A percentile compares a stretch with the other conserved stretches of the same genome.
These are phyloP conservation scores for Rutpela maculata DNA, from an alignment of 2,888 invertebrate species.

Conservation along the genomic window DNA sequence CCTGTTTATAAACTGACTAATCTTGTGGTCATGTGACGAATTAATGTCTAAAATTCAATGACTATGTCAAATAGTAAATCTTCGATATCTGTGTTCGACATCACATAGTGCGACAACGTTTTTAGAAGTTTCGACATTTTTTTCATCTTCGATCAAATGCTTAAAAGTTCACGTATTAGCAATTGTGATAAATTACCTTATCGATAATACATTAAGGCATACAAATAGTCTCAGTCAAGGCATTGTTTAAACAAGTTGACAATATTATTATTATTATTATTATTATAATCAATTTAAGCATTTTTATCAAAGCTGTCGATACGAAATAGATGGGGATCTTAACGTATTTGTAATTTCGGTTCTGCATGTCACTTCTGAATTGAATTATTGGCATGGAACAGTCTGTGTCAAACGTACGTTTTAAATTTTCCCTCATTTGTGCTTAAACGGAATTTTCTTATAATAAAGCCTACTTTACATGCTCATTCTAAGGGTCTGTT, in stretches of 20 bases:
- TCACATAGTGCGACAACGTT: too few relatives aligned
- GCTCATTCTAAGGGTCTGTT: slow-evolving; percentile 69
- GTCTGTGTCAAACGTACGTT: slow-evolving; percentile 60
- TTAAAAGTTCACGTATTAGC: too few relatives aligned
- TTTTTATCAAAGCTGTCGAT: neutral
- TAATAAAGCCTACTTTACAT: slow-evolving; percentile 71
- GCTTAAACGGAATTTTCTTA: slow-evolving; percentile 68
- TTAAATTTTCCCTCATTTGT: slow-evolving; percentile 68
- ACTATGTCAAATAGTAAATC: too few relatives aligned
- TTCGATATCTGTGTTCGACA: too few relatives aligned
- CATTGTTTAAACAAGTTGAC: neutral
- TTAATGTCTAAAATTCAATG: too few relatives aligned
- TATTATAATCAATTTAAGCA: neutral
- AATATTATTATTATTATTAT: neutral
- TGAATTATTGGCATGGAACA: slow-evolving; percentile 63
- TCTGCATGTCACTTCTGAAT: slow-evolving; percentile 28
- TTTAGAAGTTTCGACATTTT: too few relatives aligned
- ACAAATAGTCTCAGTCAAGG: too few relatives aligned
- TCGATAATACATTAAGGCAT: too few relatives aligned
- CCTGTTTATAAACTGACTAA: too few relatives aligned
- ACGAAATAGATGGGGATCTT: neutral
- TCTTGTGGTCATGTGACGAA: too few relatives aligned
- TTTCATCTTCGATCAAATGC: too few relatives aligned
- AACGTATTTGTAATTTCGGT: slow-evolving; percentile 14
- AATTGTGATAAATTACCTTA: too few relatives aligned